Base-by-base conservation (phyloP, 2,797 vertebrate species). In the Sorex maritimensis region DNA sequence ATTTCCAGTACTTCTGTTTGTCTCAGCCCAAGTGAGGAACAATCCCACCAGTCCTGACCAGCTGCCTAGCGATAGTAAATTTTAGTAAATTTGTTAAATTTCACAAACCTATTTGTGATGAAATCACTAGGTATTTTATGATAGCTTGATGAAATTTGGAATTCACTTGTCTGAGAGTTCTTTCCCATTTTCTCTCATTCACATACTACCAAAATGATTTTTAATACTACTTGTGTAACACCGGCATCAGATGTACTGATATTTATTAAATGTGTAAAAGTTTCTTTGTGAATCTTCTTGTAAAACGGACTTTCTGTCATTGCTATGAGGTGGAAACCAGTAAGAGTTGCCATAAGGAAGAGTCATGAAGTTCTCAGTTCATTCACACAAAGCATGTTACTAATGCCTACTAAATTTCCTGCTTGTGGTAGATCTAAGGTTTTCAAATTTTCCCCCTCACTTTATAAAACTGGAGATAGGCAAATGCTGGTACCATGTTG, bases 251-350 rank as follows among this genome's bases (percentile, higher is more conserved):
- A 3, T 23, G 68, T 65, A 46, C 15, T 78, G 55, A 63, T 74
- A 15, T n/a, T 86, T 14, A 88, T 93, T 78, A 75, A 75, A 65
- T 6, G 6, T 34, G 46, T 44, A 44, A 78, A 17, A 9, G 46
- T 88, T 74, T 89, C 46, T 69, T 83, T 26, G 61, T 34, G 5
- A 52, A 11, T 63, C 92, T 80, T 74, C 12, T 81, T 72, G 26
- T 55, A 26, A 67, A 86, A 88, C 63, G 26, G 80, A 90, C 21
- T 77, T 55, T 49, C 10, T n/a, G 34, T 38, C 28, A 30, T 87
- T 82, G 79, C 24, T 44, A 7, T 44, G 41, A 5, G 41, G 19
- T 44, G 61, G 80, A 34, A 91, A 95, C 67, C 41, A 84, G 3
- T 17, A 44, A 34, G 68, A 13, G 11, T 73, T 28, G 2, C 34